These are phyloP conservation scores for Argyresthia albistria DNA, from an alignment of 2,888 invertebrate species.

Conservation along the genomic window DNA sequence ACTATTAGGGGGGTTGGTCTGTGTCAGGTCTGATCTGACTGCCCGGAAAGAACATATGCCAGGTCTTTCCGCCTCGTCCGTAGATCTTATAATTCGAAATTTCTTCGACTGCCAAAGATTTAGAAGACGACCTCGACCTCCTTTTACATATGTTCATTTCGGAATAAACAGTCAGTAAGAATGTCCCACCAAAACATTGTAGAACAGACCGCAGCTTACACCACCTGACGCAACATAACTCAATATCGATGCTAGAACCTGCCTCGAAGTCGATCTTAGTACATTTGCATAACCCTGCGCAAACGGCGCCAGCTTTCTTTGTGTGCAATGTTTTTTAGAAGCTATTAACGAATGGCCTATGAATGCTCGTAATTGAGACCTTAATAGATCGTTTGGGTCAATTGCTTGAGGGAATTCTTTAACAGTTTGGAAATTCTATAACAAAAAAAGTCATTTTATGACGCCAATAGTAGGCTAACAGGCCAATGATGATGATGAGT, in stretches of 20 bases:
- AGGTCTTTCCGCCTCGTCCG: no score
- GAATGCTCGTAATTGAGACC: not conserved
- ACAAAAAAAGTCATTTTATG: no score
- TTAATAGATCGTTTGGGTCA: not conserved
- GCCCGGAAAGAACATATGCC: no score
- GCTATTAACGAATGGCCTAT: not conserved
- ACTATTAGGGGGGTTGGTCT: no score
- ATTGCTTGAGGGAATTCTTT: no score
- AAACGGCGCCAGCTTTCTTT: not conserved
- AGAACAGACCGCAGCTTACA: not conserved
- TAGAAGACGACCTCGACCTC: not conserved
- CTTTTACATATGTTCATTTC: no score
- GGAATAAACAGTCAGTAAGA: not conserved
- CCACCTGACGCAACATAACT: not conserved
- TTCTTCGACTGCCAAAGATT: not conserved
- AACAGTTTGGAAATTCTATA: no score
- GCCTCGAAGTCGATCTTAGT: not conserved
- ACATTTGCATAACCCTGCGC: not conserved
- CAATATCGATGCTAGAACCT: not conserved
- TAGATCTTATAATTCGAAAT: no score
- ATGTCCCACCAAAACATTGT: not conserved
- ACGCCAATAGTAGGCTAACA: no score
- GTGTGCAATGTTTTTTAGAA: not conserved
- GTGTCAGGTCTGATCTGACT: no score
- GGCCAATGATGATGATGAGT: no score